Evolutionary conservation across 2,797 vertebrate species (phyloP), one percentile per base, ranked within the genome.

Genomic region (Danio albolineatus): DNA sequence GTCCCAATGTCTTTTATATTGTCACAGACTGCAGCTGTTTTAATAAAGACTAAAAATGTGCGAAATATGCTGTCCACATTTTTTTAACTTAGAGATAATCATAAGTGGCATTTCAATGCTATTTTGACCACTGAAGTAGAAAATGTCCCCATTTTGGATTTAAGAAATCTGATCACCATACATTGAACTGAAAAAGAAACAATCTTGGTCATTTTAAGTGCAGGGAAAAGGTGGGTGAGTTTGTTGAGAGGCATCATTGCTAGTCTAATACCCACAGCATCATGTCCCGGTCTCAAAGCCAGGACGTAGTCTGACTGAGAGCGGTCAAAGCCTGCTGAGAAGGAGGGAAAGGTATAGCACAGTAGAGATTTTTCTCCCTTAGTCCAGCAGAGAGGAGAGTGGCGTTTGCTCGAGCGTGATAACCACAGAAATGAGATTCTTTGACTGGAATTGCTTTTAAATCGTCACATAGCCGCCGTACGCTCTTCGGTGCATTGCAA

Each of bases 141-240:
- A 28, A 28, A 28, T 28, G 28, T n/a, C n/a, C 28, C n/a, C 28
- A 28, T 28, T 3, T 28, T 28, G 28, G 28, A 28, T 28, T 28
- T 28, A 28, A 28, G 28, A 28, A 28, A 28, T 28, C 1, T 28
- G 28, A 28, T 28, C 28, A 28, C 28, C 28, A 28, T 28, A 28
- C 28, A 28, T 28, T 28, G 28, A 28, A 28, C 28, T 28, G 28
- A 28, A 28, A 28, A 28, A 1, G 3, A n/a, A 28, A 28, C 1
- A 28, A 28, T 28, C 28, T 28, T 28, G 28, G 28, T 93, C 93
- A 94, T 95, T 92, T 84, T 91, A 89, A 86, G 61, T 84, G 83
- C 87, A 82, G 79, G 78, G 85, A 88, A 88, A 87, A 88, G 87
- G 88, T 89, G 88, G 85, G 84, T 86, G 86, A 89, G 89, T 87